A percentile compares a stretch with the other conserved stretches of the same genome.
Evolutionary conservation across 2,797 vertebrate genomes (phyloP).

Genomic region (Sciurus vulgaris): DNA sequence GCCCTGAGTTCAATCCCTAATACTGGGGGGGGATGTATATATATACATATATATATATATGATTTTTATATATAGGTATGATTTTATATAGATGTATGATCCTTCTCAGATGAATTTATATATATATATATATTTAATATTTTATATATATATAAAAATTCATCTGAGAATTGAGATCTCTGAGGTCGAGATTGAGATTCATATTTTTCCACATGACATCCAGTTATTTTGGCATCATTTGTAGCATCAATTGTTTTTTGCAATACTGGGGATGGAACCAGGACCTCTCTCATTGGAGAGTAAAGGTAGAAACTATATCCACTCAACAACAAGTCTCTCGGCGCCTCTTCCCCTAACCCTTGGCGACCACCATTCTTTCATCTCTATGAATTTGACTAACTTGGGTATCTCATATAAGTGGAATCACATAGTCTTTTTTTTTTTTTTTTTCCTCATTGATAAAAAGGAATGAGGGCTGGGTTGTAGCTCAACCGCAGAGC

Average conservation of each 20-base stretch:
- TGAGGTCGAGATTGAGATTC: not conserved
- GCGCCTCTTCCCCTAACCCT: not conserved
- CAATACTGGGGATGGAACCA: not conserved
- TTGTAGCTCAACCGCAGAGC: too few relatives aligned
- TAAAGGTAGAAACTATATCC: not conserved
- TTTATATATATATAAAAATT: too few relatives aligned
- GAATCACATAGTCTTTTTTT: not conserved
- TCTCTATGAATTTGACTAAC: not conserved
- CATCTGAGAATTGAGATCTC: too few relatives aligned
- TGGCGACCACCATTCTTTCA: not conserved
- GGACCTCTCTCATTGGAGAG: not conserved
- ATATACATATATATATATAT: not conserved
- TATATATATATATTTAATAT: too few relatives aligned
- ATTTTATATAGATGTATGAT: not conserved
- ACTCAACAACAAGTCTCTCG: not conserved
- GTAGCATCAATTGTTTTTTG: not conserved
- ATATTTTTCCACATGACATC: conserved; percentile 6
- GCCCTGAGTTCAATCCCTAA: too few relatives aligned
- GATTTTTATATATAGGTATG: too few relatives aligned
- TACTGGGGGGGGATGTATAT: too few relatives aligned
- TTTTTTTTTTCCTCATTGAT: not conserved
- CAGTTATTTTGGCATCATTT: conserved; percentile 7
- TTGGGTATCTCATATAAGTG: not conserved
- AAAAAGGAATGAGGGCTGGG: too few relatives aligned
- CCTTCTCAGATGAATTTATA: conserved; percentile 6